Evolutionary conservation across 1,140 invertebrate genomes (phyloP).

Genomic region (Diabrotica virgifera): DNA sequence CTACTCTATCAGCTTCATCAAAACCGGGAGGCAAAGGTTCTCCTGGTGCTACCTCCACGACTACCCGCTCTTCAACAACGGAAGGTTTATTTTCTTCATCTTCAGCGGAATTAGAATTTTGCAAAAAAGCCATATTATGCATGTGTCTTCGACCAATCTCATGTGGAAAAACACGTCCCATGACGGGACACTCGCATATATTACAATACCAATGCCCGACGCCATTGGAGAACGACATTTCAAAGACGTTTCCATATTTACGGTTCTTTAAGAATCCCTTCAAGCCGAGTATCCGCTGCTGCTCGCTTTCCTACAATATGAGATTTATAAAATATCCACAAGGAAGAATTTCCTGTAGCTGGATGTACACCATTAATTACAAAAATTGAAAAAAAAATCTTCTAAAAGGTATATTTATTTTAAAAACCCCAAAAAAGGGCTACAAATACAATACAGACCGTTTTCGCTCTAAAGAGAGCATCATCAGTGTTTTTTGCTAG

Average conservation of each 20-base stretch:
- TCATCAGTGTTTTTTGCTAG: no score
- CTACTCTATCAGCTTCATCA: conserved; percentile 59
- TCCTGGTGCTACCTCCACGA: conserved; percentile 55
- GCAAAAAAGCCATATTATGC: conserved; percentile 21
- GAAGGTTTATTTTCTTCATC: no score
- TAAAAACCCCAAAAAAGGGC: no score
- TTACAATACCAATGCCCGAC: conserved; percentile 44
- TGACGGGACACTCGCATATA: conserved; percentile 43
- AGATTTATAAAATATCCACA: conserved; percentile 1
- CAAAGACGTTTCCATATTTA: conserved; percentile 41
- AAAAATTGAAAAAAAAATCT: no score
- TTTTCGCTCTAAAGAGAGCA: no score
- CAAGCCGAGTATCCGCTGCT: conserved; percentile 39
- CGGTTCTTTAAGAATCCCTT: conserved; percentile 41
- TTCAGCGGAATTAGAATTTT: no score
- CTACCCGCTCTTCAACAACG: conserved; percentile 12
- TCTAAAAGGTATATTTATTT: no score
- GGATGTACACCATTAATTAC: no score
- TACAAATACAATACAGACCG: no score
- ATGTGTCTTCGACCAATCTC: conserved; percentile 42
- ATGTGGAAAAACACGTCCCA: conserved; percentile 45
- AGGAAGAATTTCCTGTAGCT: no score
- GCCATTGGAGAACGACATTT: conserved; percentile 40
- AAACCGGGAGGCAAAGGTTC: conserved; percentile 70
- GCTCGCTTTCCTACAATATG: conserved; percentile 38